phyloP scores from a whole-genome alignment of 2,888 invertebrate genomes.

The Thymelicus lineola region DNA sequence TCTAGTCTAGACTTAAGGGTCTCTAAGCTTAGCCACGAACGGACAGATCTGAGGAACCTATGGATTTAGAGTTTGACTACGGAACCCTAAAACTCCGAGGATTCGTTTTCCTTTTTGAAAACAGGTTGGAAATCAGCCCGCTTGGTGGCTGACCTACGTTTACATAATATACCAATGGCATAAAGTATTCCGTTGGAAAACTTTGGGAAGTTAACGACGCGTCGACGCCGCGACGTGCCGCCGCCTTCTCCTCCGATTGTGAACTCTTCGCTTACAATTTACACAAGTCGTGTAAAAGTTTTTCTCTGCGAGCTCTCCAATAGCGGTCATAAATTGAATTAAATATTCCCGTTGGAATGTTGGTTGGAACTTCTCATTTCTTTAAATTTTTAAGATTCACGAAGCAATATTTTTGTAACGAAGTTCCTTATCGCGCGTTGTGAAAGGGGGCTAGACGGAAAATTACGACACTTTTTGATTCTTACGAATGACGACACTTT shows the following conservation, averaged over 20 bases:
- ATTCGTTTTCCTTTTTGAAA: slow-evolving; percentile 4
- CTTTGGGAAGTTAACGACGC: slow-evolving; percentile 20
- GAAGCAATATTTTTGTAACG: not conserved
- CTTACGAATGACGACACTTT: too few species aligned
- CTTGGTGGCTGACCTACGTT: slow-evolving; percentile 1
- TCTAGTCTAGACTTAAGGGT: too few species aligned
- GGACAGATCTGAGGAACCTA: too few species aligned
- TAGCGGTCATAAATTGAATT: slow-evolving; percentile 25
- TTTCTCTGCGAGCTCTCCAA: slow-evolving; percentile 12
- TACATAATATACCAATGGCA: slow-evolving; percentile 6
- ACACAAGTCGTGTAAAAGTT: slow-evolving; percentile 21
- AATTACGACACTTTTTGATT: too few species aligned
- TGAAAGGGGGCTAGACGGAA: too few species aligned
- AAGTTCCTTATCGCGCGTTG: too few species aligned
- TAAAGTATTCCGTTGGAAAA: slow-evolving; percentile 22
- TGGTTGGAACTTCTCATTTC: slow-evolving; percentile 1
- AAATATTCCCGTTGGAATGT: slow-evolving; percentile 18
- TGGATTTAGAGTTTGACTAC: too few species aligned
- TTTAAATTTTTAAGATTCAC: slow-evolving; percentile 6
- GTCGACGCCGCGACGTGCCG: slow-evolving; percentile 16
- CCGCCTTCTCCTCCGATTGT: slow-evolving; percentile 14
- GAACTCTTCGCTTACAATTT: slow-evolving; percentile 20
- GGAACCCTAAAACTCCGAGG: not conserved
- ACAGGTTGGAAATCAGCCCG: slow-evolving; percentile 16
- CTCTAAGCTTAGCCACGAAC: too few species aligned